Base-by-base conservation (phyloP, 2,797 vertebrate genomes). In the Helicolenus hilgendorfi region DNA sequence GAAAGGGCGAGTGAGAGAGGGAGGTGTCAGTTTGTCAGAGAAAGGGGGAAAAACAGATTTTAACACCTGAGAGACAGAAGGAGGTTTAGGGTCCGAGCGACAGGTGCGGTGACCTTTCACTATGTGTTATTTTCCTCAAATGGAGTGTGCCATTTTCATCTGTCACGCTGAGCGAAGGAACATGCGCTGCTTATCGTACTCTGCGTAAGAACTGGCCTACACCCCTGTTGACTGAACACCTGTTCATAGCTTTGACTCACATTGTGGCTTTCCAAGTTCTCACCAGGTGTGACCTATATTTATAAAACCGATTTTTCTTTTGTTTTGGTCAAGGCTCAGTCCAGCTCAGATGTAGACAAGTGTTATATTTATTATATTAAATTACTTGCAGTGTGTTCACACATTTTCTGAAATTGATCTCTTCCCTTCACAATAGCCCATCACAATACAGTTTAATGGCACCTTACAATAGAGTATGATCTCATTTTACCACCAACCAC, bases 191-290 rank as follows among this genome's bases (percentile, higher is more conserved):
- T 91, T 82, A 78, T 86, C 78, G 13, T 73, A 29, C 27, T 67
- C 26, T 7, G 31, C 1, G 14, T 22, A 36, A 62, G 14, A 67
- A 49, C 26, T 72, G 68, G 64, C 36, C 73, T 53, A 83, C 89
- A 87, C 84, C 88, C 85, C 82, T 81, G 93, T 80, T 91, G 91
- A 93, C 89, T 84, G 38, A 49, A 65, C 92, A 93, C 87, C 92
- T 94, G 89, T 80, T 93, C 77, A 24, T 29, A 33, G 84, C 77
- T 70, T 84, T 88, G 87, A 91, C 71, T 90, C 88, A 78, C 68
- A 79, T 72, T 45, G 18, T 79, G 72, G 13, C 72, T 29, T 41
- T 88, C 81, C 84, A 89, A 73, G 35, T 81, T 85, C 82, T 63
- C 79, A 70, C 55, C 59, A 55, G 67, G 75, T 80, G 58, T 10